Conservation (phyloP, 2,113 vertebrate species). For the Atrichornis clamosus region DNA sequence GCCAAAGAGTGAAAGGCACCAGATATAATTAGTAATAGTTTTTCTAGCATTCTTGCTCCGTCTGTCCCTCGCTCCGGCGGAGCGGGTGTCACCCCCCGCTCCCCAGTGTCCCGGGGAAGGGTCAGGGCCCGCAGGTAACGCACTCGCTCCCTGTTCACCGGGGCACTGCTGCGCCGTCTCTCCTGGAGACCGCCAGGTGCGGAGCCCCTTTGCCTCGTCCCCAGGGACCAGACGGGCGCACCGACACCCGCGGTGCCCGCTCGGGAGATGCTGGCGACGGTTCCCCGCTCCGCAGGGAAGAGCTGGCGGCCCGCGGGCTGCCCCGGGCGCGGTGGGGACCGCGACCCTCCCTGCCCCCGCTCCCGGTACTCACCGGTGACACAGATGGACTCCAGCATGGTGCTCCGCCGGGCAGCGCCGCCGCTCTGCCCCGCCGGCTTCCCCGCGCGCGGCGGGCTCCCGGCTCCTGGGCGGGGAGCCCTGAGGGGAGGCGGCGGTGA, state of each 20-base stretch:
- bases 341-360: background rate
- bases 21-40: fast-evolving
- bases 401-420: background rate
- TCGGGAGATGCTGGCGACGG: background rate
- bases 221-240: background rate
- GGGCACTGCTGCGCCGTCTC: fast-evolving
- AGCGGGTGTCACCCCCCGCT: background rate
- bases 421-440: background rate
- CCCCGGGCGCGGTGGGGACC: background rate
- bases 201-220: background rate
- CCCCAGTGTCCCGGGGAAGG: background rate
- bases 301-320: background rate
- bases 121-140: background rate
- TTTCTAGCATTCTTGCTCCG: fast-evolving
- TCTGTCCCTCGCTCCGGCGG: background rate
- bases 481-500: background rate
- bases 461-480: background rate
- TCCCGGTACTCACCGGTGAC: slow-evolving; percentile 76
- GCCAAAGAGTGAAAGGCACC: fast-evolving
- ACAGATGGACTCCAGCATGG: slow-evolving; percentile 78
- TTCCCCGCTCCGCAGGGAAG: too few relatives aligned
- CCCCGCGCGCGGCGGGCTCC: background rate
- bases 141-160: fast-evolving
- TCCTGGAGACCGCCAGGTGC: background rate
- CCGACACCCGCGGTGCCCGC: background rate